Conservation (phyloP, 1,140 invertebrate species). For the Macrocentrus cingulum region DNA sequence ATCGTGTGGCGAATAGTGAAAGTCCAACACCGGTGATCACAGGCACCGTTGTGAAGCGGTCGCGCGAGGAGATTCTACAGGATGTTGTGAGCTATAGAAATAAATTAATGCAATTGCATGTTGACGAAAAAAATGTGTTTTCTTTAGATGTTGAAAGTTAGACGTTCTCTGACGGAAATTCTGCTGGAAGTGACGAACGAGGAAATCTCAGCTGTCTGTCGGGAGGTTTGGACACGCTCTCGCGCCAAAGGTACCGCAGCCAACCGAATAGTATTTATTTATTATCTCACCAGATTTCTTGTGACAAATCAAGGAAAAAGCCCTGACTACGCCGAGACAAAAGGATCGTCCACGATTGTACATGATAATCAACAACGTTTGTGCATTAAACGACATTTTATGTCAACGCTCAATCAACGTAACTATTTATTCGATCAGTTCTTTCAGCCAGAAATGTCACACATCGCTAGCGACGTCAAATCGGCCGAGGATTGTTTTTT, state of each 20-base stretch:
- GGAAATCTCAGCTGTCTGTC: slow-evolving; percentile 80
- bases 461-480: neutral
- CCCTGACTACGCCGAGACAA: neutral
- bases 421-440: slow-evolving; percentile 3
- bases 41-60: slow-evolving; percentile 39
- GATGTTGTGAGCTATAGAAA: slow-evolving; percentile 50
- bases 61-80: slow-evolving; percentile 60
- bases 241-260: slow-evolving; percentile 67
- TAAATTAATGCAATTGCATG: neutral
- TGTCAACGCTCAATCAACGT: too few species aligned
- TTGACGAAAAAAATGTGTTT: neutral
- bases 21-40: slow-evolving; percentile 36
- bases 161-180: slow-evolving; percentile 86
- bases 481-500: neutral
- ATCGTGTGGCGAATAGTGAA: slow-evolving; percentile 36
- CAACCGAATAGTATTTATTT: slow-evolving; percentile 46
- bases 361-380: too few species aligned
- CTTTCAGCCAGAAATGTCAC: neutral
- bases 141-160: slow-evolving; percentile 81
- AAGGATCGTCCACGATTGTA: too few species aligned
- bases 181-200: slow-evolving; percentile 90
- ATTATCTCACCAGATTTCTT: neutral
- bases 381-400: too few species aligned
- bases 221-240: slow-evolving; percentile 70
- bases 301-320: neutral